Evolutionary conservation across 2,888 invertebrate species (phyloP).

Genomic region (Callinectes sapidus): DNA sequence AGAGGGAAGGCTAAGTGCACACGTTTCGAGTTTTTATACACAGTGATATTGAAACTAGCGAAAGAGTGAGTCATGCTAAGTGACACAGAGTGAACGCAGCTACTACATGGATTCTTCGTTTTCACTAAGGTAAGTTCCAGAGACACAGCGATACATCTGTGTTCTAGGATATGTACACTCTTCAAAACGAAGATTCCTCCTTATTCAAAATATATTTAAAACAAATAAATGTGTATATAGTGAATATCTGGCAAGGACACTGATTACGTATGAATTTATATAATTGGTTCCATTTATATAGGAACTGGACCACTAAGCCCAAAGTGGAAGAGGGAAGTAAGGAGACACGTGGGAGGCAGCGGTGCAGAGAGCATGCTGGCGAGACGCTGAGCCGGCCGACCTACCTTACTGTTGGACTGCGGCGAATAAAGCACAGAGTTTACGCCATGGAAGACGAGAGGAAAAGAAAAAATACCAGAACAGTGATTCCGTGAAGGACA

Average conservation of each 20-base stretch:
- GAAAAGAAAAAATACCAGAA: slow-evolving; percentile 50
- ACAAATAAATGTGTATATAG: neutral
- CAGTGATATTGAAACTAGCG: slow-evolving; percentile 30
- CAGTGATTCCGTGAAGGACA: slow-evolving; percentile 44
- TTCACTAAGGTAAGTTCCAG: slow-evolving; percentile 30
- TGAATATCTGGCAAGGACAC: neutral
- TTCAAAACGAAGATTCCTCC: slow-evolving; percentile 38
- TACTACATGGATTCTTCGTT: slow-evolving; percentile 16
- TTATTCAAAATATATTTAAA: neutral
- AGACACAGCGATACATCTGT: slow-evolving; percentile 21
- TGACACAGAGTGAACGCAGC: slow-evolving; percentile 19
- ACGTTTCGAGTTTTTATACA: slow-evolving; percentile 23
- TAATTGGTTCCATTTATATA: neutral
- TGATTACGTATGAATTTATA: slow-evolving; percentile 6
- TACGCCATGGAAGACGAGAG: slow-evolving; percentile 60
- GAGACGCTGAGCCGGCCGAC: slow-evolving; percentile 40
- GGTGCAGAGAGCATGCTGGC: slow-evolving; percentile 43
- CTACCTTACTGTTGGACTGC: slow-evolving; percentile 64
- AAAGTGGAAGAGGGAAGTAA: slow-evolving; percentile 37
- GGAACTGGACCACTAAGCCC: slow-evolving; percentile 34
- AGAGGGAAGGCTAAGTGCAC: slow-evolving; percentile 29
- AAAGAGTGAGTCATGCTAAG: slow-evolving; percentile 32
- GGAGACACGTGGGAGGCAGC: slow-evolving; percentile 33
- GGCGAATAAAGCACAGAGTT: slow-evolving; percentile 52
- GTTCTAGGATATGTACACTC: slow-evolving; percentile 19